A percentile compares a stretch with the other conserved stretches of the same genome.
These are phyloP conservation scores for Chionomys nivalis DNA, from an alignment of 2,113 vertebrate species.

Conservation along the genomic window DNA sequence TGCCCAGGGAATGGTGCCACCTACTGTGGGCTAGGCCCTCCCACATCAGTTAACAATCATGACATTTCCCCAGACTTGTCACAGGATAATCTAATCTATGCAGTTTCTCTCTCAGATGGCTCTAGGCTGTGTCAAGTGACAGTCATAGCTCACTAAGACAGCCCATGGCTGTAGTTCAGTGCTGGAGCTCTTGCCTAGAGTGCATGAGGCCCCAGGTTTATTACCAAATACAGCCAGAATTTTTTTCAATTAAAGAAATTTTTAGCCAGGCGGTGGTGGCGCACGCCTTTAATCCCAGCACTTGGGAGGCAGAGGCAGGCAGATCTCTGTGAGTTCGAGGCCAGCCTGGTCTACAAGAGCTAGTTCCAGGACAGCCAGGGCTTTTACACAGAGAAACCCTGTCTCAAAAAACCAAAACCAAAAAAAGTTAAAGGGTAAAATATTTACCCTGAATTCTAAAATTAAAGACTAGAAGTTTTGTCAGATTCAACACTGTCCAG, in stretches of 20 bases:
- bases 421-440: background rate
- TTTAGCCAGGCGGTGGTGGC: no score
- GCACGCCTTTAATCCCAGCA: no score
- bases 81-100: background rate
- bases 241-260: background rate
- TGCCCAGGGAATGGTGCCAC: background rate
- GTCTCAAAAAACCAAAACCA: no score
- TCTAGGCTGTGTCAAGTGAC: background rate
- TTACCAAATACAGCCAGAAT: background rate
- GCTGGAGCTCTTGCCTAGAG: background rate
- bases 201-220: background rate
- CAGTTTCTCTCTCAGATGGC: background rate
- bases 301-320: no score
- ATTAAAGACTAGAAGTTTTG: conserved; percentile 21
- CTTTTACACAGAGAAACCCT: no score
- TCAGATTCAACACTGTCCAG: background rate
- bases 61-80: background rate
- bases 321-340: no score
- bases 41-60: background rate
- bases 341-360: no score
- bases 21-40: background rate
- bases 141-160: background rate
- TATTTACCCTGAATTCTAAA: background rate
- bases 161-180: background rate
- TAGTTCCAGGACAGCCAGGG: no score